These are phyloP conservation scores for Steinernema khuongi DNA, from an alignment of 1,140 invertebrate species.

Conservation along the genomic window DNA sequence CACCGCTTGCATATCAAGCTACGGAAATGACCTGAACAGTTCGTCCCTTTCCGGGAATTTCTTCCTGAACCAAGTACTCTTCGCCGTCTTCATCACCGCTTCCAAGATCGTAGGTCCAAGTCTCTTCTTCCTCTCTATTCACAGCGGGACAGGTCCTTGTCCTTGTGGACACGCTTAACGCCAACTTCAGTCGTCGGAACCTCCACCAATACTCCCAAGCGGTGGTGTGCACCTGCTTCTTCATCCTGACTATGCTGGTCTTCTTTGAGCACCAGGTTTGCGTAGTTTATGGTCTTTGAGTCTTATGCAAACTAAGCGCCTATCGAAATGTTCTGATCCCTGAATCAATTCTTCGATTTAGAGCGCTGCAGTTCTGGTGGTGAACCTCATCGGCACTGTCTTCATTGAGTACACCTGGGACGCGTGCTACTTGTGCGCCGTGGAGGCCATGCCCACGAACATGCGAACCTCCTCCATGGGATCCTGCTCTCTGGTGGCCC, in stretches of 20 bases:
- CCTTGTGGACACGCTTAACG: slow-evolving; percentile 36
- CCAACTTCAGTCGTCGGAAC: slow-evolving; percentile 45
- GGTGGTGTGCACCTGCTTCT: slow-evolving; percentile 47
- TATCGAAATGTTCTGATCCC: too few species aligned
- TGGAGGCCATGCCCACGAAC: slow-evolving; percentile 48
- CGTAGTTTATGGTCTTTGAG: too few species aligned
- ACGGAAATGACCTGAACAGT: slow-evolving; percentile 9
- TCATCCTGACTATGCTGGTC: slow-evolving; percentile 39
- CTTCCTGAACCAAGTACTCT: slow-evolving; percentile 14
- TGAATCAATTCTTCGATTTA: too few species aligned
- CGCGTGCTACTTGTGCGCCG: slow-evolving; percentile 53
- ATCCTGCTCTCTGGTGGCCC: slow-evolving; percentile 50
- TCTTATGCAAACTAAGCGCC: too few species aligned
- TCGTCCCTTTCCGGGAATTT: not conserved
- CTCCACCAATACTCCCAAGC: slow-evolving; percentile 46
- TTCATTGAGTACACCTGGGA: slow-evolving; percentile 58
- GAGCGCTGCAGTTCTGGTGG: slow-evolving; percentile 44
- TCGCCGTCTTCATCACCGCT: not conserved
- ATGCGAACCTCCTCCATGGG: slow-evolving; percentile 47
- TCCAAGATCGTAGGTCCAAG: not conserved
- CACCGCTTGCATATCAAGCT: not conserved
- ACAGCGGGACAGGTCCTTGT: not conserved
- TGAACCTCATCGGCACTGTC: slow-evolving; percentile 49
- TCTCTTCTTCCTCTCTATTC: not conserved
- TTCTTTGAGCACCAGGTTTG: slow-evolving; percentile 32